Percentiles rank a stretch among this genome's conserved stretches.
Evolutionary conservation across 1,140 invertebrate genomes (phyloP).

Genomic region (Bombus picipes): DNA sequence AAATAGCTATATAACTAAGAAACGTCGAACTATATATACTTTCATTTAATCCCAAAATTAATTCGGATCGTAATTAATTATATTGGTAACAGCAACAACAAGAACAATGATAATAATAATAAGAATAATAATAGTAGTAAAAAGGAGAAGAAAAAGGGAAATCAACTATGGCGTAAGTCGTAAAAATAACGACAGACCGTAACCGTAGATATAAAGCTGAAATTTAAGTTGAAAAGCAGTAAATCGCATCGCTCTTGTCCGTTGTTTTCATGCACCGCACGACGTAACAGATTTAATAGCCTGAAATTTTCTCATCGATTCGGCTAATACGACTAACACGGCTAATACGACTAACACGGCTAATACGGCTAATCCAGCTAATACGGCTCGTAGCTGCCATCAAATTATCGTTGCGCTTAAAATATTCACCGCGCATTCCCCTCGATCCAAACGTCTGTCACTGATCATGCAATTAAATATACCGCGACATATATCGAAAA

Average conservation of each 20-base stretch:
- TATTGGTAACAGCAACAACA: not conserved
- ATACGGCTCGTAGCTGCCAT: constrained; percentile 13
- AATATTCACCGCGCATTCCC: not conserved
- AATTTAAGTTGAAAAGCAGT: not conserved
- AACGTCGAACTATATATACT: not conserved
- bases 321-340: constrained; percentile 16
- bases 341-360: not conserved
- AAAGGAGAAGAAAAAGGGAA: not conserved
- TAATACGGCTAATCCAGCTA: constrained; percentile 20
- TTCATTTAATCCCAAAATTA: not conserved
- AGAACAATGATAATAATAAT: not conserved
- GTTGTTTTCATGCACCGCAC: not conserved
- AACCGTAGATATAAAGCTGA: not conserved
- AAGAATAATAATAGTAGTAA: not conserved
- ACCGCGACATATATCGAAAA: not conserved
- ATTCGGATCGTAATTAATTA: not conserved
- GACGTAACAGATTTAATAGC: constrained; percentile 16
- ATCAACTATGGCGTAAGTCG: not conserved
- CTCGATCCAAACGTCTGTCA: not conserved
- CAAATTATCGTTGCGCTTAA: constrained; percentile 11
- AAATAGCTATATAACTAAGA: too few relatives aligned
- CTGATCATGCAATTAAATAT: not conserved
- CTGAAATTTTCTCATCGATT: constrained; percentile 57
- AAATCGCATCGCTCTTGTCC: not conserved
- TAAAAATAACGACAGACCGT: not conserved